Percentiles rank a stretch among this genome's conserved stretches.
phyloP scores from a whole-genome alignment of 2,797 vertebrate genomes.

The Lacerta bilineata region DNA sequence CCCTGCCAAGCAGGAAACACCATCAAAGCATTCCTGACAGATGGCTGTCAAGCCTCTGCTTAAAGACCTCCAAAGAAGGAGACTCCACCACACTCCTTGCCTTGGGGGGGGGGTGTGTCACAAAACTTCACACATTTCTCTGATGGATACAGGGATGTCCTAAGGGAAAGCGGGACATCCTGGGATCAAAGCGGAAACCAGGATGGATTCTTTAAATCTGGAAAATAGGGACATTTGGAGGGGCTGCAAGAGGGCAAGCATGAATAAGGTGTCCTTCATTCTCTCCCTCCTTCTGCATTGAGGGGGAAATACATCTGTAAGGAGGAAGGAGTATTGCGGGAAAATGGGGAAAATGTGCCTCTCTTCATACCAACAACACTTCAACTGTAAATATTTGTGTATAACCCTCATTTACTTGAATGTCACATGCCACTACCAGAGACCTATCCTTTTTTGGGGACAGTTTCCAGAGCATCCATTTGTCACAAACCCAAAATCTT shows the following conservation, averaged over 20 bases:
- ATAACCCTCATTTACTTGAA: background rate
- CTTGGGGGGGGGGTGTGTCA: accelerated
- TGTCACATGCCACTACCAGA: background rate
- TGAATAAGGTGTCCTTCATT: background rate
- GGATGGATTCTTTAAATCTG: too few relatives aligned
- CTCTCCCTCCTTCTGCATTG: background rate
- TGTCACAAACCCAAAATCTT: background rate
- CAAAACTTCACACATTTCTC: too few relatives aligned
- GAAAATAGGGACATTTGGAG: too few relatives aligned
- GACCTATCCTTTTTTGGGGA: background rate
- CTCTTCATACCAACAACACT: background rate
- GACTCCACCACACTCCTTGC: too few relatives aligned
- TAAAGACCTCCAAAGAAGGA: too few relatives aligned
- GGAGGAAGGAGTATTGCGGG: background rate
- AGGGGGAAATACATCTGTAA: too few relatives aligned
- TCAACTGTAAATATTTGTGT: background rate
- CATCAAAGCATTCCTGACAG: too few relatives aligned
- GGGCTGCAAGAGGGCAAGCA: background rate
- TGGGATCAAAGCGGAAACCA: too few relatives aligned
- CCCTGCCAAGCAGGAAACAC: too few relatives aligned
- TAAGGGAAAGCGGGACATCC: too few relatives aligned
- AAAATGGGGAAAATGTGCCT: background rate
- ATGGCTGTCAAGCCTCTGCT: too few relatives aligned
- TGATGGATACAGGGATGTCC: too few relatives aligned
- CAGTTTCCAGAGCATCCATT: background rate